These are phyloP conservation scores for Eudasyphora cyanicolor DNA, from an alignment of 2,888 invertebrate genomes.

Conservation along the genomic window DNA sequence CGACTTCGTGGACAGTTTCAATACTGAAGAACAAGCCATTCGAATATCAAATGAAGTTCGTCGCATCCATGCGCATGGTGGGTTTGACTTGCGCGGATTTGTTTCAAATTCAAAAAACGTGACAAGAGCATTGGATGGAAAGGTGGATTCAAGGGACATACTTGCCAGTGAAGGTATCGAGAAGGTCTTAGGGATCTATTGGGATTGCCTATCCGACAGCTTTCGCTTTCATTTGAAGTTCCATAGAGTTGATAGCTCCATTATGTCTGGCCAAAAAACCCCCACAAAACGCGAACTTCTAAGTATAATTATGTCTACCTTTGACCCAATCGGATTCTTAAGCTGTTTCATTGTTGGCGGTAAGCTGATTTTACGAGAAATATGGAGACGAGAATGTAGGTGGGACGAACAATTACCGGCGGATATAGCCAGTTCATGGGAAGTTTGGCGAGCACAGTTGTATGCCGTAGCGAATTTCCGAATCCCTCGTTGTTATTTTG, in stretches of 20 bases:
- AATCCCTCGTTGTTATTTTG: slow-evolving; percentile 27
- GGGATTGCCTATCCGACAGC: not conserved
- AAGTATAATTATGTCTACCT: slow-evolving; percentile 38
- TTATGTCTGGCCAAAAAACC: too few relatives aligned
- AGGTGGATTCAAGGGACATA: not conserved
- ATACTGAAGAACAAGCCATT: not conserved
- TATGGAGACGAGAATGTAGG: slow-evolving; percentile 14
- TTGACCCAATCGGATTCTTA: slow-evolving; percentile 40
- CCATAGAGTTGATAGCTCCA: too few relatives aligned
- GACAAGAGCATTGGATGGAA: too few relatives aligned
- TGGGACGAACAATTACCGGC: slow-evolving; percentile 36
- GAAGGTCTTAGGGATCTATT: slow-evolving; percentile 22
- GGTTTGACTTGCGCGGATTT: too few relatives aligned
- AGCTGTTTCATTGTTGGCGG: not conserved
- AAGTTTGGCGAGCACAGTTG: not conserved
- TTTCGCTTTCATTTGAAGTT: not conserved
- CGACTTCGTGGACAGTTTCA: slow-evolving; percentile 41
- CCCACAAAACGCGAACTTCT: slow-evolving; percentile 40
- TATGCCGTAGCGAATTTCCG: not conserved
- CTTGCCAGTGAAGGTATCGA: not conserved
- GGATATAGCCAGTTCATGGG: not conserved
- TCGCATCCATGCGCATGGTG: not conserved
- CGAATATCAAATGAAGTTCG: not conserved
- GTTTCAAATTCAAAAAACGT: too few relatives aligned
- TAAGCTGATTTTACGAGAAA: slow-evolving; percentile 36